These are phyloP conservation scores for Oryctolagus cuniculus DNA, from an alignment of 2,113 vertebrate genomes.

Conservation along the genomic window mOryCun1.1 NC_091441.1:51864501-51865000, in stretches of 20 bases:
- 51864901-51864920: background rate
- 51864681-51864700: background rate
- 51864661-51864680: background rate
- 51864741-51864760: background rate
- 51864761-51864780: constrained; percentile 3
- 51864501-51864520: background rate
- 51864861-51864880: background rate
- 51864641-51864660: background rate
- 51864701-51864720: background rate
- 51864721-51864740: background rate
- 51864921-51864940: background rate
- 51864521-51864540: background rate
- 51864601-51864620: background rate
- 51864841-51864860: background rate
- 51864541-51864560: background rate
- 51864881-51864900: background rate
- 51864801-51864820: background rate
- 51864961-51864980: background rate
- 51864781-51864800: background rate
- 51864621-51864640: background rate
- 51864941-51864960: background rate
- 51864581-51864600: background rate
- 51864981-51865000: background rate
- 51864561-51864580: background rate
- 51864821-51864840: background rate